These are phyloP conservation scores for Callinectes sapidus DNA, from an alignment of 2,888 invertebrate species.

Conservation along the genomic window DNA sequence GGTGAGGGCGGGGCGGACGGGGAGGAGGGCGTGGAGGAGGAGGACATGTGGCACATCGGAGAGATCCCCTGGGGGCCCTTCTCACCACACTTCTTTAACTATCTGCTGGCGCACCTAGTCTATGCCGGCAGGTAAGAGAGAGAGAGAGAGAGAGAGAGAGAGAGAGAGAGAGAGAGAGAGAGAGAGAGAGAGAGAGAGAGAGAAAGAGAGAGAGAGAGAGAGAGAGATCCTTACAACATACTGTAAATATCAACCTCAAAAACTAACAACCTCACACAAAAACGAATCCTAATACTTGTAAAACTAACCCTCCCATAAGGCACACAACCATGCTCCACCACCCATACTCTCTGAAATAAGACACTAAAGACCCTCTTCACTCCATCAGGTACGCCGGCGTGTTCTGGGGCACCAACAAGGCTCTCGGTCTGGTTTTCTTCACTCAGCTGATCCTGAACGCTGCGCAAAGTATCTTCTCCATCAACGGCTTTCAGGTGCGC, in stretches of 20 bases:
- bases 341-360: not conserved
- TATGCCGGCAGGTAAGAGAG: constrained; percentile 70
- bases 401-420: constrained; percentile 91
- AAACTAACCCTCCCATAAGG: no score
- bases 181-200: constrained; percentile 27
- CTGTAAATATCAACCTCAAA: not conserved
- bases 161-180: constrained; percentile 43
- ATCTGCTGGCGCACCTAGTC: constrained; percentile 67
- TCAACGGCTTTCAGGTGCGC: constrained; percentile 82
- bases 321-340: not conserved
- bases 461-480: constrained; percentile 73
- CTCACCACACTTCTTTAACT: constrained; percentile 69
- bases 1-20: constrained; percentile 38
- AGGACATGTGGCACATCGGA: constrained; percentile 64
- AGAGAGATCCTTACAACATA: not conserved
- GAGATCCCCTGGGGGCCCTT: constrained; percentile 72
- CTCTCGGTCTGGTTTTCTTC: constrained; percentile 87
- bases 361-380: not conserved
- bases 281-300: not conserved
- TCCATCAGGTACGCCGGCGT: constrained; percentile 84
- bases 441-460: constrained; percentile 86
- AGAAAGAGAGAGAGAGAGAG: constrained; percentile 38
- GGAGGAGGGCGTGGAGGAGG: constrained; percentile 39
- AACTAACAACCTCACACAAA: not conserved
- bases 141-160: constrained; percentile 45